Conservation (phyloP, 2,888 invertebrate genomes). For the Apamea crenata region DNA sequence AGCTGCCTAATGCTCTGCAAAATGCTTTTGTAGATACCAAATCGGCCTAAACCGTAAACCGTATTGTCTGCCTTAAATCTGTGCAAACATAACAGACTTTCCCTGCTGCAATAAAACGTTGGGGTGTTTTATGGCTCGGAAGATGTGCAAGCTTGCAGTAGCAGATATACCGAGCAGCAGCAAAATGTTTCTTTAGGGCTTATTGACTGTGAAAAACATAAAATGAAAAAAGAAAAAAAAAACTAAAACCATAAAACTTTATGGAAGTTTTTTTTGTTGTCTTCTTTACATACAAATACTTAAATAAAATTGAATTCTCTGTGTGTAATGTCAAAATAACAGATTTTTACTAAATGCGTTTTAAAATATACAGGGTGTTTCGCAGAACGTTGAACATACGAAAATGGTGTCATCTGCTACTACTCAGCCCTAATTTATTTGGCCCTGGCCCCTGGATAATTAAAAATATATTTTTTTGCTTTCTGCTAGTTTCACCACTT, state of each 20-base stretch:
- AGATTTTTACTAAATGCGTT: background rate
- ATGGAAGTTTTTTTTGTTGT: slow-evolving; percentile 11
- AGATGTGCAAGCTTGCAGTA: slow-evolving; percentile 56
- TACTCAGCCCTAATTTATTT: no score
- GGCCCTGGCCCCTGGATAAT: no score
- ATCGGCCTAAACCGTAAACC: slow-evolving; percentile 17
- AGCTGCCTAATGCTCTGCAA: slow-evolving; percentile 33
- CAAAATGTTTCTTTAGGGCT: slow-evolving; percentile 31
- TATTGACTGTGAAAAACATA: slow-evolving; percentile 29
- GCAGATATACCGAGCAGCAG: slow-evolving; percentile 46
- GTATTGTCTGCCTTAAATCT: slow-evolving; percentile 55
- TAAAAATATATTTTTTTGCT: no score
- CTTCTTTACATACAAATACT: background rate
- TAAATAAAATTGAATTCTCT: background rate
- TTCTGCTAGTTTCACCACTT: no score
- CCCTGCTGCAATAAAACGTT: slow-evolving; percentile 60
- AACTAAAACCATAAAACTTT: slow-evolving; percentile 16
- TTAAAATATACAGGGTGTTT: no score
- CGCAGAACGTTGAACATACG: no score
- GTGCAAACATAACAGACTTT: slow-evolving; percentile 33
- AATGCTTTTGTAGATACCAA: slow-evolving; percentile 45
- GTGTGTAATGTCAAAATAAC: background rate
- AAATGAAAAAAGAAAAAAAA: no score
- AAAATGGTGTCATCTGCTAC: no score
- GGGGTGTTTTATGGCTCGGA: slow-evolving; percentile 64